Evolutionary conservation across 1,140 invertebrate genomes (phyloP).

Genomic region (Homarus americanus): DNA sequence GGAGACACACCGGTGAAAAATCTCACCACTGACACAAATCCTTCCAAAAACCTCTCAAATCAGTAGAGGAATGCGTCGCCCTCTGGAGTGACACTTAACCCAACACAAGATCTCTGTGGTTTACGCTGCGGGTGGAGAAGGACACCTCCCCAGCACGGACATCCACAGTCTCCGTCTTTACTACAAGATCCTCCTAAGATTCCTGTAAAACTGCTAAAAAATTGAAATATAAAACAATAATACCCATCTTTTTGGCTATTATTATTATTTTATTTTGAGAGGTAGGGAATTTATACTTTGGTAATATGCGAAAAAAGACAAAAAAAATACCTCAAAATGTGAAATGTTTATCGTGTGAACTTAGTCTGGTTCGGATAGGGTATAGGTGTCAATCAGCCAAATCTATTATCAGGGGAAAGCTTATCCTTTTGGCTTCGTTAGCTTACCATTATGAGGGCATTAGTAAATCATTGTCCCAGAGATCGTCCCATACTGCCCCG

Average conservation of each 20-base stretch:
- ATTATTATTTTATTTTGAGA: too few relatives aligned
- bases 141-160: neutral
- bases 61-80: slow-evolving; percentile 6
- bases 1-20: slow-evolving; percentile 11
- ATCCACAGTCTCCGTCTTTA: too few relatives aligned
- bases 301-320: too few relatives aligned
- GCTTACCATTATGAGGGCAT: slow-evolving; percentile 54
- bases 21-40: slow-evolving; percentile 54
- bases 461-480: slow-evolving; percentile 67
- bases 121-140: neutral
- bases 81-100: slow-evolving; percentile 15
- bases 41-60: slow-evolving; percentile 16
- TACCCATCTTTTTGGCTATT: too few relatives aligned
- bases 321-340: too few relatives aligned
- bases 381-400: slow-evolving; percentile 58
- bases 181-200: too few relatives aligned
- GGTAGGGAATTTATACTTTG: too few relatives aligned
- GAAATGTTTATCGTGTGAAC: too few relatives aligned
- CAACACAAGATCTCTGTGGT: neutral
- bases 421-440: slow-evolving; percentile 63
- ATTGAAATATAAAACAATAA: too few relatives aligned
- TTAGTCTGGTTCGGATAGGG: neutral
- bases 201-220: too few relatives aligned
- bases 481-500: slow-evolving; percentile 27
- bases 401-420: slow-evolving; percentile 55